These are phyloP conservation scores for Megaustenia siamemsis DNA, from an alignment of 2,888 invertebrate species.

Conservation along the genomic window DNA sequence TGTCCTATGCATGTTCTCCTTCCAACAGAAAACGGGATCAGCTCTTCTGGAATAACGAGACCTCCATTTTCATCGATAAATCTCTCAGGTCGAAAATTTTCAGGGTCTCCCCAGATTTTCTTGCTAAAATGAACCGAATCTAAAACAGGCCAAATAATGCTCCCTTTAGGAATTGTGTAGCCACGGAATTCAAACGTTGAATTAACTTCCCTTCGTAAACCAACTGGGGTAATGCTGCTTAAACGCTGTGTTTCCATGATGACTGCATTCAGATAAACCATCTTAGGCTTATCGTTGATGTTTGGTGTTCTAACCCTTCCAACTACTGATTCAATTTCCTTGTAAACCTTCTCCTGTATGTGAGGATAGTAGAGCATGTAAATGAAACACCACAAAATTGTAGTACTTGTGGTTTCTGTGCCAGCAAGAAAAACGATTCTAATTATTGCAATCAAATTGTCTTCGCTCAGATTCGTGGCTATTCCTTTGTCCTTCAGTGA, in stretches of 20 bases:
- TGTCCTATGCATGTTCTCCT: too few species aligned
- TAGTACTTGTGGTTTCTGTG: slow-evolving; percentile 83
- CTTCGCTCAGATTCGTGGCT: background rate
- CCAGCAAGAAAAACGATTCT: background rate
- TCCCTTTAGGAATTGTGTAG: slow-evolving; percentile 66
- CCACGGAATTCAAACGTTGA: slow-evolving; percentile 56
- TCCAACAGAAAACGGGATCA: too few species aligned
- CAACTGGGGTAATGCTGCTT: slow-evolving; percentile 62
- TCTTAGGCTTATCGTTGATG: slow-evolving; percentile 44
- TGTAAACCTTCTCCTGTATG: background rate
- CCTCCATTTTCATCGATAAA: too few species aligned
- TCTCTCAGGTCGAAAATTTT: too few species aligned
- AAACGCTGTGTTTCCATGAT: slow-evolving; percentile 62
- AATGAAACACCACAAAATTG: slow-evolving; percentile 90
- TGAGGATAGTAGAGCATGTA: slow-evolving; percentile 89
- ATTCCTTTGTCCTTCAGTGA: background rate
- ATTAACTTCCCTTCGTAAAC: slow-evolving; percentile 58
- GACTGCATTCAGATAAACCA: slow-evolving; percentile 32
- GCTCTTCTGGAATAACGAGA: too few species aligned
- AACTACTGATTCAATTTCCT: slow-evolving; percentile 70
- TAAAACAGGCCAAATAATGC: slow-evolving; percentile 58
- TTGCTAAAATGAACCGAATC: too few species aligned
- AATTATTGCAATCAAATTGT: background rate
- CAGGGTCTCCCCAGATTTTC: too few species aligned
- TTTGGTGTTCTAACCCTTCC: slow-evolving; percentile 59